Evolutionary conservation across 2,113 vertebrate species (phyloP).

Genomic region (Perccottus glenii): DNA sequence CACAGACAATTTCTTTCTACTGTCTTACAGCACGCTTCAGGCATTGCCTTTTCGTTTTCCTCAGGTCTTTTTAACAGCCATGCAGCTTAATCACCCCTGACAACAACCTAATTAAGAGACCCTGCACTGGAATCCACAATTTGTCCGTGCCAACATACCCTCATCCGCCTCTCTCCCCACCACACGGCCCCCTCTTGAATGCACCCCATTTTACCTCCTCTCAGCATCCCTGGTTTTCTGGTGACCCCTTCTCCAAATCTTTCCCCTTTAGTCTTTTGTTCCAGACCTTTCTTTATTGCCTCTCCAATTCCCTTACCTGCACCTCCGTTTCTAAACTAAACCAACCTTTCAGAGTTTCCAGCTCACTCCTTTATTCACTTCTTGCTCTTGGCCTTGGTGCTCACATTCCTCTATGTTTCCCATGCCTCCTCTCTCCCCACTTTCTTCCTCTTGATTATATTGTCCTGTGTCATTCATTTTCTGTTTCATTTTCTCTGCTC

Average conservation of each 20-base stretch:
- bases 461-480: neutral
- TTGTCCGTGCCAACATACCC: constrained; percentile 49
- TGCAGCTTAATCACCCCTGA: constrained; percentile 66
- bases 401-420: constrained; percentile 31
- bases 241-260: constrained; percentile 18
- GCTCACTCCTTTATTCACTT: neutral
- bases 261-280: neutral
- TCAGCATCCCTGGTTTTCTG: constrained; percentile 11
- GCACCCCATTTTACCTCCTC: constrained; percentile 4
- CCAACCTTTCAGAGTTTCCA: neutral
- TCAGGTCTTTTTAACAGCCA: constrained; percentile 24
- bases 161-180: constrained; percentile 20
- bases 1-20: neutral
- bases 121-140: constrained; percentile 55
- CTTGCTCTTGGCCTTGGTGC: constrained; percentile 6
- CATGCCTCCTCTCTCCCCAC: constrained; percentile 20
- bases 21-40: constrained; percentile 17
- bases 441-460: neutral
- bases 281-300: constrained; percentile 3
- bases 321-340: neutral
- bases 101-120: constrained; percentile 72
- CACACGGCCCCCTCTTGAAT: constrained; percentile 23
- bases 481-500: too few species aligned
- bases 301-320: constrained; percentile 19
- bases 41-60: constrained; percentile 21